Conservation (phyloP, 1,140 invertebrate genomes). For the Steinernema feltiae region DNA sequence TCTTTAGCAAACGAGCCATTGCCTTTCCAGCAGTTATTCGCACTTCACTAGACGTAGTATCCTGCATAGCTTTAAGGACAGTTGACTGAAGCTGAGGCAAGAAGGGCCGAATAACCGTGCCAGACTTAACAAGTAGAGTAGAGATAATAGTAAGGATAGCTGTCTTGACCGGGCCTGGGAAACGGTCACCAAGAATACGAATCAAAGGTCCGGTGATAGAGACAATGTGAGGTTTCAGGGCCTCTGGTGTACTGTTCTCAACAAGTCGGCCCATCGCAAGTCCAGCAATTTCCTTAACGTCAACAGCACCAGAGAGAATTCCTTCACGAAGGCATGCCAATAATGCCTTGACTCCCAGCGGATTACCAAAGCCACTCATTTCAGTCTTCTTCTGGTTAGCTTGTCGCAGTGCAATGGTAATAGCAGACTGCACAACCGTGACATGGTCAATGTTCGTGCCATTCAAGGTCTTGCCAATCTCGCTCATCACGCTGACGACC, state of each 20-base stretch:
- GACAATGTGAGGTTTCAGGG: conserved; percentile 86
- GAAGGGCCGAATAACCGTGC: conserved; percentile 72
- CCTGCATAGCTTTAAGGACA: conserved; percentile 66
- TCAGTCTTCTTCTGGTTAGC: conserved; percentile 60
- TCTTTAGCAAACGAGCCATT: conserved; percentile 19
- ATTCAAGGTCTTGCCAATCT: conserved; percentile 40
- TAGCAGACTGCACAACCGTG: conserved; percentile 43
- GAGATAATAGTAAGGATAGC: conserved; percentile 89
- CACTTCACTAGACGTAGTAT: conserved; percentile 36
- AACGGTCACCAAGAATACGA: conserved; percentile 89
- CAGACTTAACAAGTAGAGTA: conserved; percentile 76
- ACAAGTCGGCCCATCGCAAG: conserved; percentile 87
- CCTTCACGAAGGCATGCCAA: conserved; percentile 90
- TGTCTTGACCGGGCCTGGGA: conserved; percentile 83
- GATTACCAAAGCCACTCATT: conserved; percentile 86
- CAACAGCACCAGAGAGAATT: conserved; percentile 83
- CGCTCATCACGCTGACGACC: conserved; percentile 37
- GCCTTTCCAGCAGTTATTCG: conserved; percentile 36
- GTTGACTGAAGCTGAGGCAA: conserved; percentile 95
- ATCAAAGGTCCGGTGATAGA: conserved; percentile 95
- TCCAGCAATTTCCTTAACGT: conserved; percentile 89
- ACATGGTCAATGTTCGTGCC: conserved; percentile 35
- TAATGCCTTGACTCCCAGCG: conserved; percentile 86
- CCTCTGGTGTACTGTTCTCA: conserved; percentile 68
- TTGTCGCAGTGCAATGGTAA: conserved; percentile 30